Conservation (phyloP, 2,888 invertebrate genomes). For the Hipparchia semele region DNA sequence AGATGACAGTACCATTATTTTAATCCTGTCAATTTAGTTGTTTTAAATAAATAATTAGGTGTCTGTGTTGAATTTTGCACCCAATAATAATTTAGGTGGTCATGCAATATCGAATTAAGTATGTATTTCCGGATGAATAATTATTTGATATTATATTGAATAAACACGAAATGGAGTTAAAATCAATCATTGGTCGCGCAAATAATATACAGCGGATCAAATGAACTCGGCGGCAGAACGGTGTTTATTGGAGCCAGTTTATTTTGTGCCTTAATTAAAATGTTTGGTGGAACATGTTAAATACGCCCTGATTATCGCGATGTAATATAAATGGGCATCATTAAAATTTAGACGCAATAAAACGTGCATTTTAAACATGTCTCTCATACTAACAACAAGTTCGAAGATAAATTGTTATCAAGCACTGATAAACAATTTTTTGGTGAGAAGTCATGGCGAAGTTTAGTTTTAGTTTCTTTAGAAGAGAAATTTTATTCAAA, state of each 20-base stretch:
- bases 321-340: slow-evolving; percentile 3
- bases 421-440: no score
- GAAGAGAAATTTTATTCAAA: no score
- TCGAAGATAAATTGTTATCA: no score
- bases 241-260: background rate
- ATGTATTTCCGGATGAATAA: background rate
- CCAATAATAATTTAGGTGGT: slow-evolving; percentile 2
- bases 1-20: background rate
- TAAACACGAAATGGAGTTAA: background rate
- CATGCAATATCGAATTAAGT: slow-evolving; percentile 5
- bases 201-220: slow-evolving; percentile 11
- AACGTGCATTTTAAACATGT: no score
- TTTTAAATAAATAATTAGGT: background rate
- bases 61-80: slow-evolving; percentile 3
- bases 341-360: background rate
- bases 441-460: no score
- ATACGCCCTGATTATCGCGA: background rate
- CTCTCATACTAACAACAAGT: no score
- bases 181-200: background rate
- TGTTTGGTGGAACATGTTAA: background rate
- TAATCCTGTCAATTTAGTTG: background rate
- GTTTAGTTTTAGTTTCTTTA: no score
- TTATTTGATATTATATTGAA: background rate
- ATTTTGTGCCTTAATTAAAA: slow-evolving; percentile 12
- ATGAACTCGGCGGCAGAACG: background rate